phyloP scores from a whole-genome alignment of 2,113 vertebrate genomes.

The Clarias macrocephalus region DNA sequence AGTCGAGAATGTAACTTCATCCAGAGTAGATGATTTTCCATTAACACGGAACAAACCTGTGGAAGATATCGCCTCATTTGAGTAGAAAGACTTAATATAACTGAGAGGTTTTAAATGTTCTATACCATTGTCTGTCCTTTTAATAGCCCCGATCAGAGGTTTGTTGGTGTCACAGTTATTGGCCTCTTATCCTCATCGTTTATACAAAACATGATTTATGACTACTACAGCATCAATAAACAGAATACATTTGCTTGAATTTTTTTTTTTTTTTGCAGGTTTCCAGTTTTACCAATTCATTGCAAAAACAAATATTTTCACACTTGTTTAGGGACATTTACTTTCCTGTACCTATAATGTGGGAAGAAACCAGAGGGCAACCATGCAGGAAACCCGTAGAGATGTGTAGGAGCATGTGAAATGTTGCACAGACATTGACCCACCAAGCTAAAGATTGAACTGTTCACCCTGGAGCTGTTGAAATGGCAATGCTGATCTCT shows the following conservation, averaged over 20 bases:
- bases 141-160: neutral
- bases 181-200: slow-evolving; percentile 51
- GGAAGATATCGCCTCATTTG: neutral
- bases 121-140: neutral
- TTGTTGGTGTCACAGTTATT: slow-evolving; percentile 32
- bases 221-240: neutral
- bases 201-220: slow-evolving; percentile 49
- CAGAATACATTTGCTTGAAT: neutral
- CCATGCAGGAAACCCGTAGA: neutral
- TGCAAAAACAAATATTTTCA: neutral
- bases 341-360: neutral
- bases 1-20: slow-evolving; percentile 17
- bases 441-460: neutral
- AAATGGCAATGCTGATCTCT: neutral
- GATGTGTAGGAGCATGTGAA: too few species aligned
- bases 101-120: neutral
- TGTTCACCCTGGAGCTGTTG: neutral
- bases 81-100: neutral
- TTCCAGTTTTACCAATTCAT: neutral
- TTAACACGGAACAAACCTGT: neutral
- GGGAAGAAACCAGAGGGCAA: neutral
- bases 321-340: neutral
- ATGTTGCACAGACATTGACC: neutral
- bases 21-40: neutral
- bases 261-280: neutral